These are phyloP conservation scores for Cantharis nigra DNA, from an alignment of 2,888 invertebrate species.

Conservation along the genomic window DNA sequence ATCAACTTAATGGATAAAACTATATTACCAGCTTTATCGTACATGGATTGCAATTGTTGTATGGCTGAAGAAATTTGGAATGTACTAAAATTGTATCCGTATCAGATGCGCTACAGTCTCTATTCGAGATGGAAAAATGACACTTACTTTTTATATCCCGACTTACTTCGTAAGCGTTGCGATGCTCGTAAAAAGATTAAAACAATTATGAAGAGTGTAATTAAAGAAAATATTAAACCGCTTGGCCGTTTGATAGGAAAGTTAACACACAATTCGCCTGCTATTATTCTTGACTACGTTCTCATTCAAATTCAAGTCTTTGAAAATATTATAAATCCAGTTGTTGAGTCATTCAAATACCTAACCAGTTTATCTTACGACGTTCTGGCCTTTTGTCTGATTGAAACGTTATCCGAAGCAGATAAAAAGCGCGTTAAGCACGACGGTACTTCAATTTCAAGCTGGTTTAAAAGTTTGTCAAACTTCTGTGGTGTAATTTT, in stretches of 20 bases:
- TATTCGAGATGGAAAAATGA: conserved; percentile 98
- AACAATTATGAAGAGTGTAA: conserved; percentile 95
- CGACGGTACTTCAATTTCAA: conserved; percentile 88
- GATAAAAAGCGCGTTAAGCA: conserved; percentile 79
- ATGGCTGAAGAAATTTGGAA: conserved; percentile 96
- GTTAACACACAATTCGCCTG: conserved; percentile 93
- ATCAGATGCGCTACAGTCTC: conserved; percentile 81
- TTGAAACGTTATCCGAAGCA: conserved; percentile 87
- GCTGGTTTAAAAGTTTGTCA: conserved; percentile 93
- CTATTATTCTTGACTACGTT: conserved; percentile 93
- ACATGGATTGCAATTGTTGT: conserved; percentile 93
- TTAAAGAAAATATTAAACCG: conserved; percentile 97
- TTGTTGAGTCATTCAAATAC: conserved; percentile 97
- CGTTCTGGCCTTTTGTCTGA: conserved; percentile 91
- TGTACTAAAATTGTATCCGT: conserved; percentile 83
- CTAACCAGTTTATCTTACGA: conserved; percentile 94
- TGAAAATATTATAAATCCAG: conserved; percentile 67
- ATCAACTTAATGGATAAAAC: conserved; percentile 85
- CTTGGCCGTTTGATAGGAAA: conserved; percentile 96
- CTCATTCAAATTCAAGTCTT: conserved; percentile 55
- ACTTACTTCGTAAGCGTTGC: conserved; percentile 81
- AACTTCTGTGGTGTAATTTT: conserved; percentile 95
- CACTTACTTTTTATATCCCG: conserved; percentile 78
- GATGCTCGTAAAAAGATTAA: conserved; percentile 90
- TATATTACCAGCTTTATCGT: conserved; percentile 87